phyloP scores from a whole-genome alignment of 2,797 vertebrate genomes.

The Myripristis murdjan region DNA sequence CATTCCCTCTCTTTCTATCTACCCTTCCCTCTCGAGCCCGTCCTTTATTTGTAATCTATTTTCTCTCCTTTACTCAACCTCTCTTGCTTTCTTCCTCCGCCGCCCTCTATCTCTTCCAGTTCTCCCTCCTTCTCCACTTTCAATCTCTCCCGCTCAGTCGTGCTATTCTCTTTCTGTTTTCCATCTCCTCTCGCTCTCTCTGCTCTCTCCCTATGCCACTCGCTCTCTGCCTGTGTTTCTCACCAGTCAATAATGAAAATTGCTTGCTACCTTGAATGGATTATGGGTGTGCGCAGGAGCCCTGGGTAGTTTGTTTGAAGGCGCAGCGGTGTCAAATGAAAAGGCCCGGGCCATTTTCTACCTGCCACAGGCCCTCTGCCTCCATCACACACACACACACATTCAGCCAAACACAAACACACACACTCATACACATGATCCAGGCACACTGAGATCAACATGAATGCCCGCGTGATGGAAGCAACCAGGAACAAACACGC shows the following conservation, averaged over 20 bases:
- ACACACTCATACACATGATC: no score
- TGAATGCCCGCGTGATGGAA: neutral
- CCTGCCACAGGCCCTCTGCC: constrained; percentile 76
- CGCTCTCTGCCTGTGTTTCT: constrained; percentile 70
- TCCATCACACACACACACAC: no score
- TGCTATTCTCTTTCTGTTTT: constrained; percentile 74
- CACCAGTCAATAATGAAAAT: constrained; percentile 89
- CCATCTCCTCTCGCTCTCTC: constrained; percentile 59
- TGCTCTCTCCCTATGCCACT: constrained; percentile 34
- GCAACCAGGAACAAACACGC: constrained; percentile 23
- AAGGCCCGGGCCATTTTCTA: constrained; percentile 83
- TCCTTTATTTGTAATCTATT: constrained; percentile 71
- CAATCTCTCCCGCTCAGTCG: constrained; percentile 68
- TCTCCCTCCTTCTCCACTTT: constrained; percentile 60
- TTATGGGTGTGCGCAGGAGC: constrained; percentile 82
- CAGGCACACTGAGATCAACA: no score
- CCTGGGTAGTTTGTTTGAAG: constrained; percentile 86
- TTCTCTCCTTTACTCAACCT: constrained; percentile 62
- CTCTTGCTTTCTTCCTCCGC: neutral
- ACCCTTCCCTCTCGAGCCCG: no score
- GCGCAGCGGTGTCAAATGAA: constrained; percentile 84
- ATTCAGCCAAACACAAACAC: constrained; percentile 25
- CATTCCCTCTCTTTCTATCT: constrained; percentile 1
- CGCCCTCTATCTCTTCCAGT: constrained; percentile 51
- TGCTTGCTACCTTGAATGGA: constrained; percentile 88